A percentile compares a stretch with the other conserved stretches of the same genome.
phyloP scores from a whole-genome alignment of 2,888 invertebrate genomes.

The Furcula furcula region DNA sequence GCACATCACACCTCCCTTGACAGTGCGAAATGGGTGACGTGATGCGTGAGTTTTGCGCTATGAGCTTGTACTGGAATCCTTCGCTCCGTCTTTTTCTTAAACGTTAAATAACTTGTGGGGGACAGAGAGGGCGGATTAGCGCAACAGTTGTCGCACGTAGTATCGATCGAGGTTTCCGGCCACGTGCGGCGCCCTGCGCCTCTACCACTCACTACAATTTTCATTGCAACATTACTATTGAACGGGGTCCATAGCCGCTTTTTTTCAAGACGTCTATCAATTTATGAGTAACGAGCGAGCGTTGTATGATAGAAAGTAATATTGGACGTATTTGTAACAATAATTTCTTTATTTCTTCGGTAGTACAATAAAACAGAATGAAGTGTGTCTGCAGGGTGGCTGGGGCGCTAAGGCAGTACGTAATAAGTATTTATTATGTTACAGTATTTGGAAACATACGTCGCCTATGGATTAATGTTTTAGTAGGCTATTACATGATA shows the following conservation, averaged over 20 bases:
- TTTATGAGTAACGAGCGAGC: conserved; percentile 13
- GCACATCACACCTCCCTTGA: conserved; percentile 6
- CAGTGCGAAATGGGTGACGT: conserved; percentile 40
- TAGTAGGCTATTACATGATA: neutral
- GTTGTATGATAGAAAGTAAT: conserved; percentile 18
- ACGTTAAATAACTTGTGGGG: conserved; percentile 13
- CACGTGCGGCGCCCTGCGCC: conserved; percentile 62
- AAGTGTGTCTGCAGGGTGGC: conserved; percentile 14
- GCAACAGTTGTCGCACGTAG: conserved; percentile 76
- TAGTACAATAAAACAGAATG: conserved; percentile 52
- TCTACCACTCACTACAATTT: conserved; percentile 33
- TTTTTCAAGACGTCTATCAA: conserved; percentile 6
- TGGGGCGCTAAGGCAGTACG: conserved; percentile 10
- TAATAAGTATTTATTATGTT: conserved; percentile 9
- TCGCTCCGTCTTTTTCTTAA: conserved; percentile 38
- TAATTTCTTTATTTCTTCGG: conserved; percentile 58
- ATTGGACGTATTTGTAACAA: conserved; percentile 24
- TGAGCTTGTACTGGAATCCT: conserved; percentile 58
- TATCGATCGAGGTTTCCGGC: conserved; percentile 62
- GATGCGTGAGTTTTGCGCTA: conserved; percentile 73
- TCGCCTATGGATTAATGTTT: neutral
- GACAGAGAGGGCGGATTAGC: conserved; percentile 47
- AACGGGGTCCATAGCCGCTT: conserved; percentile 30
- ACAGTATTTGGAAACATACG: conserved; percentile 1
- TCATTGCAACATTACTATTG: conserved; percentile 27